These are phyloP conservation scores for Oligia latruncula DNA, from an alignment of 2,888 invertebrate species.

Conservation along the genomic window DNA sequence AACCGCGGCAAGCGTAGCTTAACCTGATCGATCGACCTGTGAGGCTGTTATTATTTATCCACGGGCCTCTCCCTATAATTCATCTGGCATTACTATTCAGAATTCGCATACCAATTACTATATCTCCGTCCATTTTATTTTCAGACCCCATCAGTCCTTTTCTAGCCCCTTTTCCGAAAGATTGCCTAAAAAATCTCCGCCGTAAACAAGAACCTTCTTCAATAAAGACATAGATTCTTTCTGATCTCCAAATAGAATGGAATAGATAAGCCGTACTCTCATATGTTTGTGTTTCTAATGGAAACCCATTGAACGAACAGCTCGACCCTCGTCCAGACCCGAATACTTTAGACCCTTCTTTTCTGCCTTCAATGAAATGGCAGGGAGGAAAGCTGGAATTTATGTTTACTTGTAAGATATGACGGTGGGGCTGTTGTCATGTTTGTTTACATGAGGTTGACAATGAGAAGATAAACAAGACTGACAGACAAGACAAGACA, in stretches of 20 bases:
- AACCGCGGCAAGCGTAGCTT: no score
- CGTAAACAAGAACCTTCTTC: slow-evolving; percentile 16
- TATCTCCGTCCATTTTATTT: background rate
- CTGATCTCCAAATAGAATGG: slow-evolving; percentile 25
- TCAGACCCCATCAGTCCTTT: background rate
- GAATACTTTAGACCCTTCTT: slow-evolving; percentile 21
- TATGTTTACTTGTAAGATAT: slow-evolving; percentile 9
- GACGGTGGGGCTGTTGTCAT: background rate
- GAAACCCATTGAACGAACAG: slow-evolving; percentile 43
- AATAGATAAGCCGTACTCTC: slow-evolving; percentile 36
- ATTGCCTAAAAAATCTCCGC: slow-evolving; percentile 1
- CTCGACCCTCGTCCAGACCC: slow-evolving; percentile 52
- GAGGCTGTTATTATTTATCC: no score
- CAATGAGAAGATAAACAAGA: background rate
- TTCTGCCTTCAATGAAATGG: slow-evolving; percentile 14
- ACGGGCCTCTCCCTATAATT: background rate
- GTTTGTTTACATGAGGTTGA: slow-evolving; percentile 13
- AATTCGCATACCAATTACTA: background rate
- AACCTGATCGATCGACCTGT: no score
- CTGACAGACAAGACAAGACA: background rate
- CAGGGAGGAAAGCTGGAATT: slow-evolving; percentile 21
- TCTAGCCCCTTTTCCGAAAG: slow-evolving; percentile 1
- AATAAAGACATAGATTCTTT: slow-evolving; percentile 35
- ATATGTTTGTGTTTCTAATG: slow-evolving; percentile 51
- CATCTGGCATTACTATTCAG: background rate